phyloP scores from a whole-genome alignment of 2,113 vertebrate genomes.

The Cygnus buccinator region DNA sequence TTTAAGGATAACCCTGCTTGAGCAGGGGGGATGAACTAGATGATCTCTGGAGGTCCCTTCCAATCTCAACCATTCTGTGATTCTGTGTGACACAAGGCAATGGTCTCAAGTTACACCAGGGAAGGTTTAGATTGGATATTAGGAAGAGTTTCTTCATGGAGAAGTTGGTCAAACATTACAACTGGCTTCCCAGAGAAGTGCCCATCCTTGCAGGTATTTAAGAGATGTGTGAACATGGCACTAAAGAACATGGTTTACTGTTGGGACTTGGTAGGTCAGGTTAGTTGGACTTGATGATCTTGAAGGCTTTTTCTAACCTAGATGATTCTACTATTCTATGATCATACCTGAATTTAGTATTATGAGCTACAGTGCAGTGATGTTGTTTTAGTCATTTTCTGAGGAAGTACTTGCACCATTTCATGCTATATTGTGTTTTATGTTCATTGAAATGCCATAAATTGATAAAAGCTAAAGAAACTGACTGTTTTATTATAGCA shows the following conservation, averaged over 20 bases:
- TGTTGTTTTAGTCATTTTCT: slow-evolving; percentile 25
- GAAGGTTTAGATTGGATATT: background rate
- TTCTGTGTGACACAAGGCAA: background rate
- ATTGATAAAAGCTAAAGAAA: slow-evolving; percentile 3
- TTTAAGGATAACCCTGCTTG: too few relatives aligned
- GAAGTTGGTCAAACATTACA: background rate
- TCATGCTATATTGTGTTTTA: background rate
- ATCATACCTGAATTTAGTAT: background rate
- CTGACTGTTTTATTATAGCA: background rate
- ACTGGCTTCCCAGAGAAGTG: background rate
- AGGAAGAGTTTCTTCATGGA: background rate
- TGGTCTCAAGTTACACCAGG: background rate
- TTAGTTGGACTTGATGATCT: background rate
- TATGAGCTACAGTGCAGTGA: background rate
- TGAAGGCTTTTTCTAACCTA: background rate
- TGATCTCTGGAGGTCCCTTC: too few relatives aligned
- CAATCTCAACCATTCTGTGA: too few relatives aligned
- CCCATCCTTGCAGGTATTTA: background rate
- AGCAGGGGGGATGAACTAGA: too few relatives aligned
- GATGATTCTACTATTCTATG: background rate
- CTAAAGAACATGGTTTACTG: background rate
- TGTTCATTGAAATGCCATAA: slow-evolving; percentile 2
- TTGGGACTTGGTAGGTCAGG: background rate
- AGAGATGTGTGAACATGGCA: background rate
- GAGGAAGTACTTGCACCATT: slow-evolving; percentile 14